These are phyloP conservation scores for Periparus ater DNA, from an alignment of 2,797 vertebrate genomes.

Conservation along the genomic window DNA sequence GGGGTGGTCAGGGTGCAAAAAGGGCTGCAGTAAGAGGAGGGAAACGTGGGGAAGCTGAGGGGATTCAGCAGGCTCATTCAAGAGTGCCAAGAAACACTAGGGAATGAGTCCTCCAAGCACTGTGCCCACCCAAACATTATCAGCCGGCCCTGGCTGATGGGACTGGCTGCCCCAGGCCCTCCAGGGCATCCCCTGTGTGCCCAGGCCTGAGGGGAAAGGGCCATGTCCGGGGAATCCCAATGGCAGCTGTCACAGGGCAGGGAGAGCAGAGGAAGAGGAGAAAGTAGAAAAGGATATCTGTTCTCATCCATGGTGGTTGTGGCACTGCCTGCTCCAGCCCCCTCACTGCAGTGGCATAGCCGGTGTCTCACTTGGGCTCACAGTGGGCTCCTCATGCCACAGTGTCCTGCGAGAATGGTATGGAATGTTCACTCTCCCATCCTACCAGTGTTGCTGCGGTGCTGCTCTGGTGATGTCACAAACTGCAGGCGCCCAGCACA, in stretches of 20 bases:
- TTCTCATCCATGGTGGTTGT: constrained; percentile 41
- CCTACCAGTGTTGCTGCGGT: rapidly evolving
- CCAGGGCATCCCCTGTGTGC: rapidly evolving
- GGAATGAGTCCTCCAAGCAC: rapidly evolving
- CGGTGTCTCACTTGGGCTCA: background rate
- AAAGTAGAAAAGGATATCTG: constrained; percentile 33
- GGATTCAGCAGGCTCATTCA: background rate
- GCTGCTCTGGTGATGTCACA: background rate
- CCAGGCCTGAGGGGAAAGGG: background rate
- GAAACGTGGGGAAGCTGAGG: rapidly evolving
- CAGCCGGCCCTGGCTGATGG: rapidly evolving
- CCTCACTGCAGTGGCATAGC: background rate
- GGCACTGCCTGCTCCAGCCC: rapidly evolving
- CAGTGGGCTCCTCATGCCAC: background rate
- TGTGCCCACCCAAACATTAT: rapidly evolving
- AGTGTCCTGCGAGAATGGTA: rapidly evolving
- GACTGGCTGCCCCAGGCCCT: background rate
- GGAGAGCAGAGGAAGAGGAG: background rate
- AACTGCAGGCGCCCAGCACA: rapidly evolving
- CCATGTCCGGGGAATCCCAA: rapidly evolving
- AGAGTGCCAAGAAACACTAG: background rate
- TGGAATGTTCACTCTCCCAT: background rate
- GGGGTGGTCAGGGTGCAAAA: background rate
- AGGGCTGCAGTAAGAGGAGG: background rate
- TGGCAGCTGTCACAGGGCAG: rapidly evolving